Evolutionary conservation across 2,888 invertebrate species (phyloP).

Genomic region (Petrolisthes manimaculis): DNA sequence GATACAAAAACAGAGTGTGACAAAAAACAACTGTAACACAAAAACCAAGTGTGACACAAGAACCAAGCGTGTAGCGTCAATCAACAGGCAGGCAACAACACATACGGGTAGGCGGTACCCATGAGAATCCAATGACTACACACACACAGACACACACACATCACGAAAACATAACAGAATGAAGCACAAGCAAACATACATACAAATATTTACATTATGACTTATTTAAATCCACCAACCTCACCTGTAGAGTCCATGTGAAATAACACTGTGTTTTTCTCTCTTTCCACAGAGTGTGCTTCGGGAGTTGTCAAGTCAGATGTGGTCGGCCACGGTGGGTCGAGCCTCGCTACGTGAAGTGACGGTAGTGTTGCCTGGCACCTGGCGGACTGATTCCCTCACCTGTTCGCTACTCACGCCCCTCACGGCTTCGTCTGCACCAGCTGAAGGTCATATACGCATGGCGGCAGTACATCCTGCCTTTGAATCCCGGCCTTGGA

Average conservation of each 20-base stretch:
- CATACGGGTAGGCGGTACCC: too few relatives aligned
- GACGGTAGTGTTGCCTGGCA: conserved; percentile 75
- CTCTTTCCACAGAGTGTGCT: conserved; percentile 72
- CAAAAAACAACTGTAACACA: not conserved
- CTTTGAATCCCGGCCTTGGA: conserved; percentile 74
- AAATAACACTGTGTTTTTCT: not conserved
- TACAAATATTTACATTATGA: too few relatives aligned
- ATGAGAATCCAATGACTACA: too few relatives aligned
- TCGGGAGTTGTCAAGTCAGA: conserved; percentile 74
- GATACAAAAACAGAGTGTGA: too few relatives aligned
- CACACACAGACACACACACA: too few relatives aligned
- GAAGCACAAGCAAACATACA: too few relatives aligned
- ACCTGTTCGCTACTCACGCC: conserved; percentile 58
- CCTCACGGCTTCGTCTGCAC: conserved; percentile 37
- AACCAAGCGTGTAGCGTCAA: too few relatives aligned
- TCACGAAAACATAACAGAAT: too few relatives aligned
- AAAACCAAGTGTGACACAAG: too few relatives aligned
- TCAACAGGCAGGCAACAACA: too few relatives aligned
- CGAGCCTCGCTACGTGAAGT: conserved; percentile 75
- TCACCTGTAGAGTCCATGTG: too few relatives aligned
- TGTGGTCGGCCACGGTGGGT: conserved; percentile 75
- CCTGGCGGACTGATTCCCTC: conserved; percentile 71
- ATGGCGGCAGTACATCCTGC: conserved; percentile 70
- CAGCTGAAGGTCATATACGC: conserved; percentile 44
- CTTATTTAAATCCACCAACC: too few relatives aligned